Evolutionary conservation across 2,113 vertebrate species (phyloP).

Genomic region (Actinemys pallida): DNA sequence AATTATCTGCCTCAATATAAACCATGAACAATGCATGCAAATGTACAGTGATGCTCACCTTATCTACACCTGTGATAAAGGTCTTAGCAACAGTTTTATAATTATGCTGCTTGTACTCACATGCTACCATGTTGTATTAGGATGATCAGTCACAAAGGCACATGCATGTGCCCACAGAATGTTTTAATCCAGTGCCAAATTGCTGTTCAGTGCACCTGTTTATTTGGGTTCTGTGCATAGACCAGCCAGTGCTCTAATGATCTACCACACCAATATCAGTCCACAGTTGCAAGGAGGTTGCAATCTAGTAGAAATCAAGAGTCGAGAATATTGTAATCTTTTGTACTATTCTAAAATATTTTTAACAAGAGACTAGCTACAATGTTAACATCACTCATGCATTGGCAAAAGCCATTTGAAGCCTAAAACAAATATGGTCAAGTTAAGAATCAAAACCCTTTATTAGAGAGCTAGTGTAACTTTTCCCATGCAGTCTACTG

Average conservation of each 20-base stretch:
- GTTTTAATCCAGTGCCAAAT: not conserved
- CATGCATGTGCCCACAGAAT: rapidly evolving
- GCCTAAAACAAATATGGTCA: not conserved
- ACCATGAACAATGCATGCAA: rapidly evolving
- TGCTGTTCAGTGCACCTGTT: not conserved
- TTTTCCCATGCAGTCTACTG: not conserved
- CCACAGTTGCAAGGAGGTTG: not conserved
- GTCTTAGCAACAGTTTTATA: rapidly evolving
- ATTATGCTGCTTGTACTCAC: rapidly evolving
- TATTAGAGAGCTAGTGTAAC: not conserved
- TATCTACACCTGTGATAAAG: not conserved
- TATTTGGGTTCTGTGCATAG: not conserved
- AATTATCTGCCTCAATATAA: not conserved
- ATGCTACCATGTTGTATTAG: rapidly evolving
- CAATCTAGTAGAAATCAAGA: not conserved
- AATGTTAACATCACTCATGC: not conserved
- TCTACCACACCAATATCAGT: not conserved
- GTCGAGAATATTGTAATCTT: not conserved
- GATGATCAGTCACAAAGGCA: rapidly evolving
- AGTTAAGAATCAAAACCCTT: not conserved
- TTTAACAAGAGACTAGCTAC: not conserved
- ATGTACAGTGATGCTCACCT: not conserved
- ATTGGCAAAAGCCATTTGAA: not conserved
- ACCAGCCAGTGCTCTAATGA: not conserved
- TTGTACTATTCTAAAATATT: not conserved